Conservation (phyloP, 2,113 vertebrate species). For the Oncorhynchus keta region DNA sequence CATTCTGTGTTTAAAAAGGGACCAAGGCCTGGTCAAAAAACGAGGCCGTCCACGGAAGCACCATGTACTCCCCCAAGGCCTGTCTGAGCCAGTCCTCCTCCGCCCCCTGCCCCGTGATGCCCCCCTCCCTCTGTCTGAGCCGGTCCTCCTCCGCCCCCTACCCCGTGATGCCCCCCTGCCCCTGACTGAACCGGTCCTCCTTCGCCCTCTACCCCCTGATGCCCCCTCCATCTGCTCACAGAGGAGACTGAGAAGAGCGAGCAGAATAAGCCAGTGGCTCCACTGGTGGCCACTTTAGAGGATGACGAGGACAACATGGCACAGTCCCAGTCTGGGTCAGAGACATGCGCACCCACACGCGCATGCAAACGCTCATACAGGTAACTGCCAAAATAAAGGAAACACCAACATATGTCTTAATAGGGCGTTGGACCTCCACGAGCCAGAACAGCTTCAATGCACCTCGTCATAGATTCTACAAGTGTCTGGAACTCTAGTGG, state of each 20-base stretch:
- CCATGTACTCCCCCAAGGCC: constrained; percentile 24
- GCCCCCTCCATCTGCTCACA: background rate
- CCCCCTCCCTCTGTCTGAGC: constrained; percentile 23
- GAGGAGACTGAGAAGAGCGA: background rate
- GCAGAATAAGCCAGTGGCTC: background rate
- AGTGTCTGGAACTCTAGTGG: too few relatives aligned
- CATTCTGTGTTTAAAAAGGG: constrained; percentile 41
- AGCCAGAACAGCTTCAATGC: too few relatives aligned
- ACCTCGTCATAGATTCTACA: too few relatives aligned
- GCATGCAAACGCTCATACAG: background rate
- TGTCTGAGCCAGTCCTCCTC: constrained; percentile 30
- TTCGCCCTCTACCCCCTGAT: background rate
- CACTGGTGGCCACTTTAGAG: background rate
- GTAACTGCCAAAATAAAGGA: too few relatives aligned
- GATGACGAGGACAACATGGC: constrained; percentile 11
- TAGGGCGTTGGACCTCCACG: too few relatives aligned
- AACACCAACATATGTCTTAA: too few relatives aligned
- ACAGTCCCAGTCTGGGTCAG: constrained; percentile 29
- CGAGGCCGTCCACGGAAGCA: constrained; percentile 50
- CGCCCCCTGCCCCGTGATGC: background rate
- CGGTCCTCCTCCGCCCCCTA: background rate
- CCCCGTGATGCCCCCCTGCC: background rate
- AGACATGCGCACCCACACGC: constrained; percentile 3
- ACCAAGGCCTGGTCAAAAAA: constrained; percentile 45
- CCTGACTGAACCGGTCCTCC: constrained; percentile 28